Base-by-base conservation (phyloP, 2,888 invertebrate species). In the Odiellus spinosus region DNA sequence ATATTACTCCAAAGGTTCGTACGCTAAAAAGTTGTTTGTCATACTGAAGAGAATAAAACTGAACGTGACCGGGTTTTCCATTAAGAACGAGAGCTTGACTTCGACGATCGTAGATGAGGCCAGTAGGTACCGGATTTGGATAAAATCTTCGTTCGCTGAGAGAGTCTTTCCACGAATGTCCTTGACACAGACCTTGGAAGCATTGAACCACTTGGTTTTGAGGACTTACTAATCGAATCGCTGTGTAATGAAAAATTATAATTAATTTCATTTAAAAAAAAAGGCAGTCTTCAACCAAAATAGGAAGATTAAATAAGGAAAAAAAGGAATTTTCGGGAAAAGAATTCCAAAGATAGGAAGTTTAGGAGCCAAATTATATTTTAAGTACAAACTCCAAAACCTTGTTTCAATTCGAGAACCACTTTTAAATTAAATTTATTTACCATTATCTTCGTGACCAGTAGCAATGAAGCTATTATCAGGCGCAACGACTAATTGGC, bases 11-110 rank as follows among this genome's bases (percentile, higher is more conserved):
- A 40, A 12, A 2, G 12, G 18, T 42, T 67, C 75, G 73, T 65
- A 82, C 81, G 68, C 77, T 80, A 59, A 76, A 82, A 1, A 82
- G 62, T 48, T 82, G 69, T 57, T 70, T 74, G 59, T 76, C 76
- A 3, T 74, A 55, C 47, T 59, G 59, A 1, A 54, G 47, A 20
- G 48, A 44, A 50, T 74, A 74, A 59, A 74, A 75, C 59, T 70
- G 69, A 35, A 67, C 52, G 50, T 72, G 64, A 19, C 69, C 61
- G 59, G 60, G 44, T 62, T 68, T 55, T 18, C 70, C 67, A 47
- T 63, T 64, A 36, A 68, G 59, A 38, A 71, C 71, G 10, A 72
- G 66, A 2, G 65, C 56, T 19, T 58, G 50, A 5, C 62, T 56
- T 12, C 58, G 53, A 3, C 61, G 60, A 48, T 66, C 66, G 54